Evolutionary conservation across 2,113 vertebrate genomes (phyloP).

Genomic region (Perca schrenkii): DNA sequence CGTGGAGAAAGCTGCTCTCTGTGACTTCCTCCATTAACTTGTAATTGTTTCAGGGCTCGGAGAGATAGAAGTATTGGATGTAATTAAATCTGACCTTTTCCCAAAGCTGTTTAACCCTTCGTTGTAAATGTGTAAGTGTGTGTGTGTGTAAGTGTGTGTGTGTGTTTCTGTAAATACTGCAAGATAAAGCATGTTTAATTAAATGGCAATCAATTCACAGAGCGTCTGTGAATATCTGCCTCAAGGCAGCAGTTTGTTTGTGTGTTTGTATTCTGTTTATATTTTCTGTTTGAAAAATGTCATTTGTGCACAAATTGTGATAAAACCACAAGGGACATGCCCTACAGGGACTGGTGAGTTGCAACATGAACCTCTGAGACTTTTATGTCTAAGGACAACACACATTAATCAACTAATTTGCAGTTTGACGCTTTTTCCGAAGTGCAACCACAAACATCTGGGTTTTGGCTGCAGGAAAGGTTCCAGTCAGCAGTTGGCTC

Average conservation of each 20-base stretch:
- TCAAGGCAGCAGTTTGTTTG: neutral
- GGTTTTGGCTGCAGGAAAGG: no score
- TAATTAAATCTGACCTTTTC: conserved; percentile 80
- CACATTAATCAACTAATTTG: no score
- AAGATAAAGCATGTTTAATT: conserved; percentile 68
- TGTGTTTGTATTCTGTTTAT: neutral
- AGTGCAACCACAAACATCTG: no score
- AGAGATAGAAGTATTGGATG: conserved; percentile 66
- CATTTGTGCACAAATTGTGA: no score
- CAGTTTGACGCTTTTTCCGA: no score
- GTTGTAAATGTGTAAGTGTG: neutral
- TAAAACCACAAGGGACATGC: no score
- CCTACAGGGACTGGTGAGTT: no score
- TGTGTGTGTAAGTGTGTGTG: conserved; percentile 20
- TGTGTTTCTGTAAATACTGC: conserved; percentile 44
- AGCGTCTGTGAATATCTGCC: conserved; percentile 26
- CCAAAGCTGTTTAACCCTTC: conserved; percentile 54
- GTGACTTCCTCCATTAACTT: conserved; percentile 70
- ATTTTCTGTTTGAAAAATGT: no score
- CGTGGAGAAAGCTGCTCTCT: conserved; percentile 51
- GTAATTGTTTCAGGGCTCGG: conserved; percentile 71
- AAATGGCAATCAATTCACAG: conserved; percentile 55
- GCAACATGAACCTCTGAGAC: no score
- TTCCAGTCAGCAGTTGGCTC: no score
- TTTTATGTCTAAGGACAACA: no score